phyloP scores from a whole-genome alignment of 1,140 invertebrate species.

The Pseudobourletiella spinata region DNA sequence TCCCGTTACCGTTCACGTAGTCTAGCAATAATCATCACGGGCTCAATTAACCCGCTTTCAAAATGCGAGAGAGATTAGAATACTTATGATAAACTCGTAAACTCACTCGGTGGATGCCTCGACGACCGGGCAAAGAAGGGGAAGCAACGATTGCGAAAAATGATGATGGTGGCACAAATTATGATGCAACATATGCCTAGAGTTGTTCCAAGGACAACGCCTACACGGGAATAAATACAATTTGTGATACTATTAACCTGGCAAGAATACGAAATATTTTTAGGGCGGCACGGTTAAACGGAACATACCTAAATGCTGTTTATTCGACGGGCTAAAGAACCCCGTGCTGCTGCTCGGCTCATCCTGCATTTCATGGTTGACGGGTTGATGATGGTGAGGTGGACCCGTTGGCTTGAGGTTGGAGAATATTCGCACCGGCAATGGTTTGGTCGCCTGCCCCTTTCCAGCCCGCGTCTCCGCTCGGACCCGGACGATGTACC shows the following conservation, averaged over 20 bases:
- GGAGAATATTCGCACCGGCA: constrained; percentile 17
- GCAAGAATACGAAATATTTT: too few relatives aligned
- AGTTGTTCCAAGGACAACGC: constrained; percentile 20
- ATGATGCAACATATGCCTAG: constrained; percentile 20
- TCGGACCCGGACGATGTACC: constrained; percentile 21
- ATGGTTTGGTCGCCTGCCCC: constrained; percentile 6
- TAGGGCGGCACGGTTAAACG: too few relatives aligned
- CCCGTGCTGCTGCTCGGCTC: neutral
- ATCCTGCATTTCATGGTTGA: neutral
- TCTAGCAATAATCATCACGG: too few relatives aligned
- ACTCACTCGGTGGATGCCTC: neutral
- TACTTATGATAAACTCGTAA: too few relatives aligned
- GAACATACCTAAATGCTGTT: constrained; percentile 17
- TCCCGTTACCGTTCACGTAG: too few relatives aligned
- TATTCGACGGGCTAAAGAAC: constrained; percentile 3
- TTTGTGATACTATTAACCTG: neutral
- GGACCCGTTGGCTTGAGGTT: neutral
- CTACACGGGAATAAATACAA: constrained; percentile 9
- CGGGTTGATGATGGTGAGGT: neutral
- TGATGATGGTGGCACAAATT: constrained; percentile 24
- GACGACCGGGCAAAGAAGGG: constrained; percentile 9
- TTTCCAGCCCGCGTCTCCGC: constrained; percentile 27
- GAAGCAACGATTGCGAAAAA: constrained; percentile 30
- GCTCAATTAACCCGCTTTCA: too few relatives aligned
- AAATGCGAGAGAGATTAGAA: too few relatives aligned